Base-by-base conservation (phyloP, 2,797 vertebrate genomes). In the Melanotaenia maccullochi region DNA sequence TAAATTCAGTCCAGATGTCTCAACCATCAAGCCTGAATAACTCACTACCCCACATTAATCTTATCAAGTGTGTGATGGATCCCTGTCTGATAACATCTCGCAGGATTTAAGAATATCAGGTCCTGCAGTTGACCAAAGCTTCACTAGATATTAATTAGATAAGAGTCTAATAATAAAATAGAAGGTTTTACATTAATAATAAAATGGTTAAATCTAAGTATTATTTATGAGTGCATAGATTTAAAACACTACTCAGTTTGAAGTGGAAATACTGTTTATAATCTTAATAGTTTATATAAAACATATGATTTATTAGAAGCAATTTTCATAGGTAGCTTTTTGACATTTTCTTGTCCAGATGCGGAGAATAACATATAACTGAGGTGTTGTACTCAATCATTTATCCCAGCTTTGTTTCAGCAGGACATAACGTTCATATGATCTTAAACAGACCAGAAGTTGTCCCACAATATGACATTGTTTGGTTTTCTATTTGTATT, bases 1-100 rank as follows among this genome's bases (percentile, higher is more conserved):
- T 85, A 94, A 95, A 95, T 90, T 75, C 76, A 64, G 71, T 93
- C 95, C 95, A 95, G 94, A 95, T 95, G 94, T 89, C 86, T 85
- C 78, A 70, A 77, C 82, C 91, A 87, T 91, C 88, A 76, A 88
- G 91, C 84, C 80, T 89, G 89, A 87, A 91, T 93, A 94, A 92
- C 93, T 94, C 90, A 93, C 92, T 86, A 76, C 83, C 81, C 88
- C 73, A 84, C 91, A 92, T 93, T 93, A 89, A 94, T 93, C 90
- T 93, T 90, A 85, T 88, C 85, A 91, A 88, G 85, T 84, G 83
- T 89, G 90, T 92, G 89, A 90, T 76, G 89, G 91, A 94, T 91
- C 87, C 84, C 91, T 70, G 70, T 82, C 66, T 73, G 94, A 95
- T 94, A 95, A 93, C 88, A 90, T 90, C 84, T 71, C 79, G 24